These are phyloP conservation scores for Diplazon laetatorius DNA, from an alignment of 2,888 invertebrate species.

Conservation along the genomic window DNA sequence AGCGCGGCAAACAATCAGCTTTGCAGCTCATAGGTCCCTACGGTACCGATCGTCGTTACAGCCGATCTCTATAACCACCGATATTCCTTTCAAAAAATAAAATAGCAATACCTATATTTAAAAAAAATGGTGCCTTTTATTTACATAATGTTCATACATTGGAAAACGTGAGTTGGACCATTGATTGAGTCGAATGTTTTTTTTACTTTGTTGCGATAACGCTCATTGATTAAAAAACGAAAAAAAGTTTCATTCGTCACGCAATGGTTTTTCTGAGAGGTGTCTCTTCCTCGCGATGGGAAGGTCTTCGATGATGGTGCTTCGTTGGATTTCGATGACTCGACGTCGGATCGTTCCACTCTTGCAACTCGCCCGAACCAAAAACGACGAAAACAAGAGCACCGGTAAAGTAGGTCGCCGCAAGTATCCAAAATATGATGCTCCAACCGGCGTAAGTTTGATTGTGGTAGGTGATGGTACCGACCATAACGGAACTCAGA, in stretches of 20 bases:
- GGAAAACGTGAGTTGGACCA: slow-evolving; percentile 33
- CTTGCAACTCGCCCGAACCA: slow-evolving; percentile 87
- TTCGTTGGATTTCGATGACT: slow-evolving; percentile 12
- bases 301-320: slow-evolving; percentile 46
- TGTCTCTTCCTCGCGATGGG: slow-evolving; percentile 79
- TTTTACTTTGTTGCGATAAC: no score
- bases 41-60: not conserved
- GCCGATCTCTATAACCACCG: no score
- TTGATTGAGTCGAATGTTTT: slow-evolving; percentile 13
- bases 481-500: slow-evolving; percentile 92
- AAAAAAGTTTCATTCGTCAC: slow-evolving; percentile 76
- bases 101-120: not conserved
- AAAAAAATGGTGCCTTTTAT: slow-evolving; percentile 56
- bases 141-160: slow-evolving; percentile 52
- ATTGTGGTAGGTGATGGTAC: slow-evolving; percentile 88
- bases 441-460: slow-evolving; percentile 91
- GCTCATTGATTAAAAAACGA: no score
- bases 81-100: no score
- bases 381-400: slow-evolving; percentile 86
- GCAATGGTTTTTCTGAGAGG: slow-evolving; percentile 80
- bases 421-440: slow-evolving; percentile 91
- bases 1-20: no score
- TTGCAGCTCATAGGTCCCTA: not conserved
- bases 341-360: slow-evolving; percentile 82
- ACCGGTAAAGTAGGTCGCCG: slow-evolving; percentile 88